Conservation (phyloP, 2,888 invertebrate species). For the Drosophila rubida region DNA sequence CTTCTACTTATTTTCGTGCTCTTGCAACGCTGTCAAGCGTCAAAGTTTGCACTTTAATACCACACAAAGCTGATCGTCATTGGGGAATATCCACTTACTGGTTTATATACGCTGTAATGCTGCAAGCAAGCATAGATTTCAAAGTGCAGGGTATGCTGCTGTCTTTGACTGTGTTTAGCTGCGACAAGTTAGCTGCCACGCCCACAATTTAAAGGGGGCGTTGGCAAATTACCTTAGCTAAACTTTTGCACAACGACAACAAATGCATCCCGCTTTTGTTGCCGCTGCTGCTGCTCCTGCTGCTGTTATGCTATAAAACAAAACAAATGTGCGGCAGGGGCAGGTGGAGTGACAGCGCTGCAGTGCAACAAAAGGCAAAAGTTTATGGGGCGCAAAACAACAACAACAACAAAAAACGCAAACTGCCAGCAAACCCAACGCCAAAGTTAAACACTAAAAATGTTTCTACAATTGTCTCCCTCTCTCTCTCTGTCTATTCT, state of each 20-base stretch:
- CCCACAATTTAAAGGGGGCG: slow-evolving; percentile 32
- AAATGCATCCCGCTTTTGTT: slow-evolving; percentile 44
- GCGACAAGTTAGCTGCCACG: slow-evolving; percentile 1
- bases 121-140: not conserved
- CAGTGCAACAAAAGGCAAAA: slow-evolving; percentile 60
- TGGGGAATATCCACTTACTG: slow-evolving; percentile 7
- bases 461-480: slow-evolving; percentile 43
- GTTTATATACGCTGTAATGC: not conserved
- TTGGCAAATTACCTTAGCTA: slow-evolving; percentile 64
- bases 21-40: slow-evolving; percentile 22
- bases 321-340: slow-evolving; percentile 25
- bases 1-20: slow-evolving; percentile 14
- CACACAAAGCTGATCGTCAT: not conserved
- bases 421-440: slow-evolving; percentile 20
- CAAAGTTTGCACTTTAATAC: slow-evolving; percentile 17
- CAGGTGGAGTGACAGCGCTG: slow-evolving; percentile 50
- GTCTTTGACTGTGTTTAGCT: not conserved
- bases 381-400: slow-evolving; percentile 40
- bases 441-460: slow-evolving; percentile 53
- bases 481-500: slow-evolving; percentile 1
- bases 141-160: slow-evolving; percentile 9
- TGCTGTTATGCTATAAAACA: slow-evolving; percentile 26
- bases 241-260: slow-evolving; percentile 62
- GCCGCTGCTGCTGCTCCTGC: slow-evolving; percentile 18
- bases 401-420: slow-evolving; percentile 36